Percentiles rank a stretch among this genome's conserved stretches.
Conservation (phyloP, 2,888 invertebrate genomes). For the Amblyjoppa proteus region DNA sequence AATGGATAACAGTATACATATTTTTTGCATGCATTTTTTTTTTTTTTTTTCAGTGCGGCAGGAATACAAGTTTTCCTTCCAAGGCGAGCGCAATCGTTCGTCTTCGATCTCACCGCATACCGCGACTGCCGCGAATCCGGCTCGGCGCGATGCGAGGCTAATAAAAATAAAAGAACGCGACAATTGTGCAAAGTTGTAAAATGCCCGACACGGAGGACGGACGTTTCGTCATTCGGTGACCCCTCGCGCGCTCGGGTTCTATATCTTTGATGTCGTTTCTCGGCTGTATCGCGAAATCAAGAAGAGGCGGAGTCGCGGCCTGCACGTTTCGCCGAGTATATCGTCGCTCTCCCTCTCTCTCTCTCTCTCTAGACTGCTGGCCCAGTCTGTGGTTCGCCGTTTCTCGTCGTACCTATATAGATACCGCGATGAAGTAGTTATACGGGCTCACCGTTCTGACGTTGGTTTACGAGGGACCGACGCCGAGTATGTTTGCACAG, state of each 20-base stretch:
- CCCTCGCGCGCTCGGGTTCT: slow-evolving; percentile 7
- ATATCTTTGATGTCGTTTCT: slow-evolving; percentile 41
- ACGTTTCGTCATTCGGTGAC: slow-evolving; percentile 53
- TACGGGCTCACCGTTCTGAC: slow-evolving; percentile 32
- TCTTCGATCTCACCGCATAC: neutral
- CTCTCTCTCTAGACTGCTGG: slow-evolving; percentile 29
- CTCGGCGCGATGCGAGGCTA: slow-evolving; percentile 59
- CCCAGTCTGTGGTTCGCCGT: slow-evolving; percentile 31
- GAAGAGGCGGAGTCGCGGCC: slow-evolving; percentile 64
- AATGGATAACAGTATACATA: too few relatives aligned
- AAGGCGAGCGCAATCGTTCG: neutral
- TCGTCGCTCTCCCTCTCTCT: neutral
- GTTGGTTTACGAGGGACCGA: slow-evolving; percentile 43
- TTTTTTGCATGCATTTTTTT: too few relatives aligned
- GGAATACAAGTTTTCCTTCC: neutral
- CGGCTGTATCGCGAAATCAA: slow-evolving; percentile 61
- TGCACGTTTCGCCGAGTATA: slow-evolving; percentile 50
- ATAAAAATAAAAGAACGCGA: slow-evolving; percentile 25
- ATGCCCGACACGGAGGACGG: slow-evolving; percentile 10
- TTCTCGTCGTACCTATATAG: slow-evolving; percentile 19
- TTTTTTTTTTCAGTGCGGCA: neutral
- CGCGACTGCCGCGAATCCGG: slow-evolving; percentile 69
- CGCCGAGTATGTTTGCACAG: slow-evolving; percentile 2
- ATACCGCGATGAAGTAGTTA: slow-evolving; percentile 37
- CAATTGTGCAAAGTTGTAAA: slow-evolving; percentile 45